Evolutionary conservation across 2,888 invertebrate species (phyloP).

Genomic region (Leptinotarsa rubiginosa): DNA sequence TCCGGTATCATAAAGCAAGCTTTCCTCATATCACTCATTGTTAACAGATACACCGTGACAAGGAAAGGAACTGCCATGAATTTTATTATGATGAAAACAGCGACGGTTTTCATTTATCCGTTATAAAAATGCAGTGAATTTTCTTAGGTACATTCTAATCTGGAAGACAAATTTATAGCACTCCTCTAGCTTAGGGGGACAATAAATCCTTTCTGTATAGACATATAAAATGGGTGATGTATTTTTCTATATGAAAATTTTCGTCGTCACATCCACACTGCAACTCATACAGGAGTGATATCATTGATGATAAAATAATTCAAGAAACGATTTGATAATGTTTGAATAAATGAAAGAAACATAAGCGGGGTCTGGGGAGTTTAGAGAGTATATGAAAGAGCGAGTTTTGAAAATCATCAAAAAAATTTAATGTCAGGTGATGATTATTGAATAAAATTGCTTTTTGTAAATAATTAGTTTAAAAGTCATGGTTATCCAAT

Average conservation of each 20-base stretch:
- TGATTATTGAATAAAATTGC: no score
- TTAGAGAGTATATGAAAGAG: no score
- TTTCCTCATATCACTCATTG: background rate
- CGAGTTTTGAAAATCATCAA: no score
- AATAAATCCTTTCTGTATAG: constrained; percentile 58
- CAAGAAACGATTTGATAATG: background rate
- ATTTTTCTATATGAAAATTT: constrained; percentile 27
- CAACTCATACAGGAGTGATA: background rate
- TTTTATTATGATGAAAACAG: constrained; percentile 45
- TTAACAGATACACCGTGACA: background rate
- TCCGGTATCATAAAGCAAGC: background rate
- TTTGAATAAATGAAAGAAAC: no score
- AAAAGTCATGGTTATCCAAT: no score
- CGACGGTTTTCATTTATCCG: constrained; percentile 50
- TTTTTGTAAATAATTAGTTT: no score
- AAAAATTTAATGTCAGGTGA: no score
- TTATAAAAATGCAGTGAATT: constrained; percentile 58
- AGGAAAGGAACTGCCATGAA: constrained; percentile 41
- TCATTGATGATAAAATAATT: background rate
- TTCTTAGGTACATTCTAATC: constrained; percentile 61
- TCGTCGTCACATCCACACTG: background rate
- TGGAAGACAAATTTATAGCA: constrained; percentile 60
- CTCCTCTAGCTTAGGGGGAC: constrained; percentile 56
- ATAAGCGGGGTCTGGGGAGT: no score
- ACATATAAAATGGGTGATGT: constrained; percentile 58